These are phyloP conservation scores for Rhopalosiphum maidis DNA, from an alignment of 1,140 invertebrate genomes.

Conservation along the genomic window DNA sequence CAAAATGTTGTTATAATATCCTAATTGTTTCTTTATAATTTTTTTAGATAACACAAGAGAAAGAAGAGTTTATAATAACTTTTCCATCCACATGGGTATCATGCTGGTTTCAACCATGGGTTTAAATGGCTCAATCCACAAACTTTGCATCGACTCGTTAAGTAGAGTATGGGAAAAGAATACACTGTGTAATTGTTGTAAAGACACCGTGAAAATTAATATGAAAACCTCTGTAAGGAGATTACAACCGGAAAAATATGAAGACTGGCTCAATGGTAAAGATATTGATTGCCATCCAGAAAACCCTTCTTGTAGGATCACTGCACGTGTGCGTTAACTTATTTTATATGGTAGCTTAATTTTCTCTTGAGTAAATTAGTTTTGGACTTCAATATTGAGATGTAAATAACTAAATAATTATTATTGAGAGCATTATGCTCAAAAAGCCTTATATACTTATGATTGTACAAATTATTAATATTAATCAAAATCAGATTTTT, in stretches of 20 bases:
- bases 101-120: constrained; percentile 89
- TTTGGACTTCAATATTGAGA: too few species aligned
- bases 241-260: constrained; percentile 90
- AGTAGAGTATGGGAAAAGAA: constrained; percentile 97
- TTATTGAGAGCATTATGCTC: too few species aligned
- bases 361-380: background rate
- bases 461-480: too few species aligned
- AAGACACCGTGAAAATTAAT: constrained; percentile 93
- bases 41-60: constrained; percentile 89
- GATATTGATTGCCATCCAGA: background rate
- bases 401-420: too few species aligned
- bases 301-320: background rate
- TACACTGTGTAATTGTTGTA: constrained; percentile 81
- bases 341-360: background rate
- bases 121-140: constrained; percentile 99
- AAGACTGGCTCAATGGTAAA: constrained; percentile 68
- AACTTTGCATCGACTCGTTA: constrained; percentile 97
- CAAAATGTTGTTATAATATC: background rate
- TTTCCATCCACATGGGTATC: constrained; percentile 90
- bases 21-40: background rate
- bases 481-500: too few species aligned
- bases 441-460: too few species aligned
- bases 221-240: constrained; percentile 97
- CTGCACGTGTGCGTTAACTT: background rate
- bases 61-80: constrained; percentile 98